A percentile compares a stretch with the other conserved stretches of the same genome.
Conservation (phyloP, 2,888 invertebrate genomes). For the Tiliacea aurago region DNA sequence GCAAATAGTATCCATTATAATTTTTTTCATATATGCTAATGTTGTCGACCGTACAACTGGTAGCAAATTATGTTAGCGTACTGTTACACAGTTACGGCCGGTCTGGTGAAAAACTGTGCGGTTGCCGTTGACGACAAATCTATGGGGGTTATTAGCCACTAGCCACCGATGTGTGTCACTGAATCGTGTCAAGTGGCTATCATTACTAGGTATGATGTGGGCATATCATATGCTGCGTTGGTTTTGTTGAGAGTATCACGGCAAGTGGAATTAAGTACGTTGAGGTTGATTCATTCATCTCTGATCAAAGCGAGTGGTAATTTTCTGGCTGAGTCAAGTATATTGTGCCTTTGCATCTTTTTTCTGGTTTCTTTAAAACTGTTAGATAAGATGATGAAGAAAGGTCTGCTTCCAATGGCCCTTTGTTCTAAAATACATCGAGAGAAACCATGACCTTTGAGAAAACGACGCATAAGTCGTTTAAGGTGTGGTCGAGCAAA, state of each 20-base stretch:
- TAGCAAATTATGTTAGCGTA: slow-evolving; percentile 67
- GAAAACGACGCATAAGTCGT: slow-evolving; percentile 13
- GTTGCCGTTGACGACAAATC: slow-evolving; percentile 63
- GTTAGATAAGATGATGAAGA: not conserved
- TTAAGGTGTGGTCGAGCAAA: slow-evolving; percentile 15
- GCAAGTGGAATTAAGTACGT: not conserved
- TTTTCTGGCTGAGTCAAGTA: not conserved
- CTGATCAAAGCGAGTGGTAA: not conserved
- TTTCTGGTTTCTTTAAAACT: not conserved
- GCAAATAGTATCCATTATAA: not conserved
- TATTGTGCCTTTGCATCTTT: not conserved
- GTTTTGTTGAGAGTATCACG: slow-evolving; percentile 10
- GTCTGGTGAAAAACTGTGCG: slow-evolving; percentile 59
- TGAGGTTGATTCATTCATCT: slow-evolving; percentile 15
- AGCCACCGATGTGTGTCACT: slow-evolving; percentile 54
- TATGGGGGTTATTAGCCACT: slow-evolving; percentile 57
- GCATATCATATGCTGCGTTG: slow-evolving; percentile 17
- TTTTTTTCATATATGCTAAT: slow-evolving; percentile 18
- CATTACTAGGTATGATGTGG: slow-evolving; percentile 50
- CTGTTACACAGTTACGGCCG: slow-evolving; percentile 65
- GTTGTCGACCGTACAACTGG: slow-evolving; percentile 45
- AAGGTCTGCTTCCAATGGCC: not conserved
- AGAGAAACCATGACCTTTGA: slow-evolving; percentile 32
- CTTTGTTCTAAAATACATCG: slow-evolving; percentile 20
- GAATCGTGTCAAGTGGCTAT: slow-evolving; percentile 53